These are phyloP conservation scores for Neoaliturus tenellus DNA, from an alignment of 2,888 invertebrate genomes.

Conservation along the genomic window DNA sequence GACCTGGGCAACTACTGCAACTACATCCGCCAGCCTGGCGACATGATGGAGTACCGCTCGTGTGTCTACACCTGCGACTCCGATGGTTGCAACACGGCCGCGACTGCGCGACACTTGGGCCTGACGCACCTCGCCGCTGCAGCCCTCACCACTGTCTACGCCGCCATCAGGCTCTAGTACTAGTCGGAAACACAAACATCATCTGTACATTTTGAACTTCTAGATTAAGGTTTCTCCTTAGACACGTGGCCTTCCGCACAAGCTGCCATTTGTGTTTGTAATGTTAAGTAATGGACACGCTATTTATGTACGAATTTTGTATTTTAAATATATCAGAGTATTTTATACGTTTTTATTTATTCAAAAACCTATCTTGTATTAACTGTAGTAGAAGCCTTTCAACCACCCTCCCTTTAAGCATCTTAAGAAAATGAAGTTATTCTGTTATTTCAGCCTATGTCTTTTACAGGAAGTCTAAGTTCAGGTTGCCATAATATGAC, in stretches of 20 bases:
- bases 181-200: not conserved
- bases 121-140: not conserved
- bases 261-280: slow-evolving; percentile 41
- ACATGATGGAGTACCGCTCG: slow-evolving; percentile 88
- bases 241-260: slow-evolving; percentile 38
- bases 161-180: not conserved
- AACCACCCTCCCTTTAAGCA: too few species aligned
- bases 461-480: too few species aligned
- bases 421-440: too few species aligned
- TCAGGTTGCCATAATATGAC: too few species aligned
- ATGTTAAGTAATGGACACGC: not conserved
- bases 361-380: too few species aligned
- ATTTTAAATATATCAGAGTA: slow-evolving; percentile 42
- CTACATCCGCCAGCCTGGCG: slow-evolving; percentile 91
- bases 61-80: slow-evolving; percentile 90
- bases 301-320: slow-evolving; percentile 20
- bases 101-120: not conserved
- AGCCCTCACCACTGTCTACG: not conserved
- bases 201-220: not conserved
- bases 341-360: slow-evolving; percentile 15
- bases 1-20: slow-evolving; percentile 94
- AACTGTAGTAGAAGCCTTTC: too few species aligned
- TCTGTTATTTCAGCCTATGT: too few species aligned
- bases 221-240: slow-evolving; percentile 10
- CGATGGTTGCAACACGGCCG: slow-evolving; percentile 87